Evolutionary conservation across 2,888 invertebrate species (phyloP), one percentile per base, ranked within the genome.

Genomic region (Protophormia terraenovae): DNA sequence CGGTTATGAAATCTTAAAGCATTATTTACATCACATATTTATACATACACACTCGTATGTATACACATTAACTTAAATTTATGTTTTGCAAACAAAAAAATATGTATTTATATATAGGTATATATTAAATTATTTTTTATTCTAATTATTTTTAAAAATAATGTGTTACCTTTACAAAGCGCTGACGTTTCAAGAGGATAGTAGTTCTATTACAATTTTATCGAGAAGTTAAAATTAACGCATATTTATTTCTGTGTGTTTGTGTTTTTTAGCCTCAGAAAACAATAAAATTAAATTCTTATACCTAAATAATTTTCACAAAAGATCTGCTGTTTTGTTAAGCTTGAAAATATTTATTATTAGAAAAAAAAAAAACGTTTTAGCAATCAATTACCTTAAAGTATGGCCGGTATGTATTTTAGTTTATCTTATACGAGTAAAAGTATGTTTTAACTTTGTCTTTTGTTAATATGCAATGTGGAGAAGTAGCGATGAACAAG

Each of bases 161-260:
- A 67, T 75, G 80, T 86, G 87, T 87, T 87, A 87, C 87, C 87
- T 87, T 87, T 87, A 78, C 67, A 78, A 71, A 84, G 83, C 84
- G 83, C 27, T 80, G 76, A 71, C 53, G 76, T 29, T 53, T 69
- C 60, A 22, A 76, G 41, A 66, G 82, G 69, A 66, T n/a, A 50
- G 66, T 66, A 50, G 83, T 50, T 67, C 47, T 75, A 71, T 75
- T 55, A 53, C 53, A 81, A 41, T 53, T 76, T 76, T n/a, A n/a
- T 71, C 29, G 55, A 79, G 60, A 77, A 60, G 60, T 77, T 67
- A 41, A 32, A 50, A 45, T 67, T 32, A 69, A 69, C 69, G 60
- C 60, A 69, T 75, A 55, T 53, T n/a, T 69, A 62, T 62, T 55
- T 55, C 24, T 53, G 62, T 45, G 35, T 69, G 24, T 71, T 53